phyloP scores from a whole-genome alignment of 2,888 invertebrate genomes.

The Melieria crassipennis region DNA sequence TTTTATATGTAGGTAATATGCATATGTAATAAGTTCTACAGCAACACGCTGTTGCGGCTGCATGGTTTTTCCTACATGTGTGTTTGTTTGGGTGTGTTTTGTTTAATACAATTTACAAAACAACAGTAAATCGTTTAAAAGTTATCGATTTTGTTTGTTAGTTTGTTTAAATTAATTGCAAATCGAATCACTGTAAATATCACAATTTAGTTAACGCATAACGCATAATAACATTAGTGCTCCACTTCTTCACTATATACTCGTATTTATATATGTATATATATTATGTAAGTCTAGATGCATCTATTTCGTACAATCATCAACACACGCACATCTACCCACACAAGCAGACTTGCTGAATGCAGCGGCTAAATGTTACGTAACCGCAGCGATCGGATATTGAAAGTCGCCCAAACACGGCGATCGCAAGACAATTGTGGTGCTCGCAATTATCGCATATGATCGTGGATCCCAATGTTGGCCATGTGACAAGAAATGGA shows the following conservation, averaged over 20 bases:
- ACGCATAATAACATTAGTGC: slow-evolving; percentile 18
- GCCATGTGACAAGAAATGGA: no score
- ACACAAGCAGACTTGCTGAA: no score
- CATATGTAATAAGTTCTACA: slow-evolving; percentile 17
- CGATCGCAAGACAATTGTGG: no score
- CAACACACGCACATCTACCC: no score
- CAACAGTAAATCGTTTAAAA: background rate
- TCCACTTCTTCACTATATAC: background rate
- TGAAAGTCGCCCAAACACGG: no score
- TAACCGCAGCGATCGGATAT: no score
- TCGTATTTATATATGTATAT: slow-evolving; percentile 20
- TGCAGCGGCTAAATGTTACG: no score
- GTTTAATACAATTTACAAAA: slow-evolving; percentile 12
- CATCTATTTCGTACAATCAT: no score
- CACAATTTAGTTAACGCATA: slow-evolving; percentile 65
- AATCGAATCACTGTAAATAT: slow-evolving; percentile 67
- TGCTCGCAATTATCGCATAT: no score
- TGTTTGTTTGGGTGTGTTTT: background rate
- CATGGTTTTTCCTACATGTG: no score
- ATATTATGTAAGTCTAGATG: background rate
- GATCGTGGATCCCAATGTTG: no score
- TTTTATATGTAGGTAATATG: slow-evolving; percentile 12
- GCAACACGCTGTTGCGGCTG: no score
- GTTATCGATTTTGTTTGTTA: background rate
- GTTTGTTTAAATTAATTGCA: slow-evolving; percentile 51